phyloP scores from a whole-genome alignment of 2,888 invertebrate genomes.

The Stomorhina lunata region DNA sequence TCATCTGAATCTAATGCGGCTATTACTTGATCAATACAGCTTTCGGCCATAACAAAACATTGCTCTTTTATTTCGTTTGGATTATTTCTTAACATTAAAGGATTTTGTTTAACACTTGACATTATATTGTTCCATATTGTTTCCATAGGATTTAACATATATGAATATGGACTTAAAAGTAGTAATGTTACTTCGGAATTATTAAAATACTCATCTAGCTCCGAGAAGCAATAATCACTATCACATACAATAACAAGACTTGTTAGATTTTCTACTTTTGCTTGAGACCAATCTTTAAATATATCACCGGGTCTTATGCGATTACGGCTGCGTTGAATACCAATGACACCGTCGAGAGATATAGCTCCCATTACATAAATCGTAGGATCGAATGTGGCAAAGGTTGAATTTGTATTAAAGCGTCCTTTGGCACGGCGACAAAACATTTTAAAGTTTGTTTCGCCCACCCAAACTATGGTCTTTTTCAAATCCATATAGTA shows the following conservation, averaged over 20 bases:
- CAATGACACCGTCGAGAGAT: conserved; percentile 41
- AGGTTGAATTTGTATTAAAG: conserved; percentile 60
- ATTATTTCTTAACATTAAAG: conserved; percentile 13
- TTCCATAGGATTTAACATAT: conserved; percentile 62
- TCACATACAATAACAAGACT: conserved; percentile 63
- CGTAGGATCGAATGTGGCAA: conserved; percentile 58
- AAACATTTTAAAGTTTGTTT: conserved; percentile 61
- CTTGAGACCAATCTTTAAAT: conserved; percentile 23
- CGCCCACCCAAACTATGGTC: conserved; percentile 55
- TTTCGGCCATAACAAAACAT: conserved; percentile 49
- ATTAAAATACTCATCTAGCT: conserved; percentile 63
- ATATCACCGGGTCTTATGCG: conserved; percentile 54
- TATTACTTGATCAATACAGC: conserved; percentile 53
- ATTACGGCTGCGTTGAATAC: conserved; percentile 35
- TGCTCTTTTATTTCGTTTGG: conserved; percentile 46
- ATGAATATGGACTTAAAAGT: conserved; percentile 59
- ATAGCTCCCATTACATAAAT: conserved; percentile 58
- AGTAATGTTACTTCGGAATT: conserved; percentile 61
- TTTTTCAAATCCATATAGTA: conserved; percentile 57
- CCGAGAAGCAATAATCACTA: conserved; percentile 63
- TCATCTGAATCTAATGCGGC: conserved; percentile 32
- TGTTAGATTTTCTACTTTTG: conserved; percentile 34
- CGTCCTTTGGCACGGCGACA: conserved; percentile 61
- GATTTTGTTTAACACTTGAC: conserved; percentile 43
- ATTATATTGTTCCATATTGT: conserved; percentile 54